phyloP scores from a whole-genome alignment of 1,140 invertebrate genomes.

The Metaphire vulgaris region DNA sequence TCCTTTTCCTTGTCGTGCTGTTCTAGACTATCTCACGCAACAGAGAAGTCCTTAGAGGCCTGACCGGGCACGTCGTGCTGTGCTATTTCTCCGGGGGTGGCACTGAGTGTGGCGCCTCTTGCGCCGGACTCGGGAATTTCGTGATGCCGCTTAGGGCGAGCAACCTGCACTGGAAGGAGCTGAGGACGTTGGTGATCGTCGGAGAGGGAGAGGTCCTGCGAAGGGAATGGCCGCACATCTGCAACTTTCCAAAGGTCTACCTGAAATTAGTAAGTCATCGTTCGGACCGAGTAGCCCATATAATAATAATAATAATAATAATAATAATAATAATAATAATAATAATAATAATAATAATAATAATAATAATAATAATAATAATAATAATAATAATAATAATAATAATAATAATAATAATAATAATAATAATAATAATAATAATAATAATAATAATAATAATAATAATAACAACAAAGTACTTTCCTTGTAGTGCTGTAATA shows the following conservation, averaged over 20 bases:
- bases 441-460: too few species aligned
- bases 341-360: background rate
- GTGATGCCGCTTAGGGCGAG: conserved; percentile 61
- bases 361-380: background rate
- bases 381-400: too few species aligned
- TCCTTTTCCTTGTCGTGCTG: too few species aligned
- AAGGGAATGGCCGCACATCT: conserved; percentile 91
- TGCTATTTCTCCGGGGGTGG: conserved; percentile 72
- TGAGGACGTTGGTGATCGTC: conserved; percentile 97
- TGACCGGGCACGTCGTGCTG: conserved; percentile 73
- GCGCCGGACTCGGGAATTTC: conserved; percentile 63
- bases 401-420: too few species aligned
- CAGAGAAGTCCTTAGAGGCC: background rate
- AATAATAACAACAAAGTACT: too few species aligned
- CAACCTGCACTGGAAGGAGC: conserved; percentile 97
- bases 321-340: too few species aligned
- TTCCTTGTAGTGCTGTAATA: too few species aligned
- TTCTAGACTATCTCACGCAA: background rate
- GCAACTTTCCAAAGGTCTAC: conserved; percentile 23
- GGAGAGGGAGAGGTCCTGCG: conserved; percentile 93
- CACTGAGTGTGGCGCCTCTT: conserved; percentile 81
- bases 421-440: too few species aligned
- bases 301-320: background rate
- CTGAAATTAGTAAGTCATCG: conserved; percentile 9
- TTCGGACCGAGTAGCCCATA: background rate